Conservation (phyloP, 2,113 vertebrate genomes). For the Phalacrocorax carbo region DNA sequence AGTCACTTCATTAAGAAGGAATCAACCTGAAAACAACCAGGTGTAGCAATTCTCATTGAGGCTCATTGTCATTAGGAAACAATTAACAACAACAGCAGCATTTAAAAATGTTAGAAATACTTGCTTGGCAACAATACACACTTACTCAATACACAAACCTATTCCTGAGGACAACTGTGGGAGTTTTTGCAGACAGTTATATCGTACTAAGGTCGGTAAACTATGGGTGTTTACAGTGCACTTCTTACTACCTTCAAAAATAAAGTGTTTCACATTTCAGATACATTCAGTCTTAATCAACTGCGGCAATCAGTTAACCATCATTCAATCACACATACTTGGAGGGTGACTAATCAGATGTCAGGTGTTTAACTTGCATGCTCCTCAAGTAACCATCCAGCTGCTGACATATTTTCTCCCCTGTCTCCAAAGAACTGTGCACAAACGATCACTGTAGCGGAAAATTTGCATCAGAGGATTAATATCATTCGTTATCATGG, state of each 20-base stretch:
- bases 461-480: conserved; percentile 4
- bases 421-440: not conserved
- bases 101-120: not conserved
- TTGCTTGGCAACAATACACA: not conserved
- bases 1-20: not conserved
- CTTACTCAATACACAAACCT: not conserved
- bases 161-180: not conserved
- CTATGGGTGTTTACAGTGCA: not conserved
- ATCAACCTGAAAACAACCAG: not conserved
- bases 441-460: not conserved
- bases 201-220: not conserved
- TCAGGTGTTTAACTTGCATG: conserved; percentile 12
- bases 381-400: not conserved
- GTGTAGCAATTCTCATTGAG: not conserved
- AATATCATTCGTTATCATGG: not conserved
- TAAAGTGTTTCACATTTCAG: not conserved
- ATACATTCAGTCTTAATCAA: conserved; percentile 1
- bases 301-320: not conserved
- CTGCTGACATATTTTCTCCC: not conserved
- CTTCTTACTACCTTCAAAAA: not conserved
- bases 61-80: not conserved
- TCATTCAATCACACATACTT: conserved; percentile 19
- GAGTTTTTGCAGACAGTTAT: not conserved
- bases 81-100: not conserved
- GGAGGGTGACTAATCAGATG: conserved; percentile 27